Conservation (phyloP, 2,888 invertebrate species). For the Microctonus hyperodae region DNA sequence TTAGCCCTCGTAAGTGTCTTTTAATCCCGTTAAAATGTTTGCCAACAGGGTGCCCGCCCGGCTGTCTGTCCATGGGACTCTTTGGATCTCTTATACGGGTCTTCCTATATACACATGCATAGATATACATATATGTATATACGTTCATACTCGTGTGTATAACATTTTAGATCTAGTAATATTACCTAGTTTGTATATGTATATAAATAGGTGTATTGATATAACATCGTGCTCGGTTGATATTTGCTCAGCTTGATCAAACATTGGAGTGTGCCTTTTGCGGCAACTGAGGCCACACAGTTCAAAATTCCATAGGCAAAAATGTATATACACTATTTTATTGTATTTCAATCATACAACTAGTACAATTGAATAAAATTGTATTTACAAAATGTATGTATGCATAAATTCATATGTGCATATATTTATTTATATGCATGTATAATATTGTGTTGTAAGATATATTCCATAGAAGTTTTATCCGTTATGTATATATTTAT, state of each 20-base stretch:
- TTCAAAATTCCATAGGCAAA: slow-evolving; percentile 1
- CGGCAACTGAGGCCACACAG: background rate
- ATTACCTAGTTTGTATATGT: slow-evolving; percentile 14
- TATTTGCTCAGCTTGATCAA: slow-evolving; percentile 23
- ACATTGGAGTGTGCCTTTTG: slow-evolving; percentile 30
- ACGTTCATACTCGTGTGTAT: background rate
- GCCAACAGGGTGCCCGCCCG: slow-evolving; percentile 46
- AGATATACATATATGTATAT: too few relatives aligned
- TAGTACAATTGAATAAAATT: slow-evolving; percentile 13
- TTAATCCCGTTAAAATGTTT: slow-evolving; percentile 64
- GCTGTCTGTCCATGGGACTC: background rate
- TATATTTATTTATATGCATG: background rate
- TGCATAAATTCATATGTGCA: background rate
- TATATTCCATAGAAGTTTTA: background rate
- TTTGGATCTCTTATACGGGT: background rate
- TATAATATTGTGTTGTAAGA: background rate
- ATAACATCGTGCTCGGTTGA: slow-evolving; percentile 15
- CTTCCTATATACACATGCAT: background rate
- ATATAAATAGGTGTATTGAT: slow-evolving; percentile 21
- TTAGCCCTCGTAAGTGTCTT: slow-evolving; percentile 60
- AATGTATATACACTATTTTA: background rate
- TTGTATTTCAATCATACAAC: slow-evolving; percentile 2
- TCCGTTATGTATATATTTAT: too few relatives aligned
- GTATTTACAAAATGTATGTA: slow-evolving; percentile 9
- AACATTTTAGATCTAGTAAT: slow-evolving; percentile 3